Evolutionary conservation across 2,888 invertebrate species (phyloP), one percentile per base, ranked within the genome.

Genomic region (Melangyna quadrimaculata): DNA sequence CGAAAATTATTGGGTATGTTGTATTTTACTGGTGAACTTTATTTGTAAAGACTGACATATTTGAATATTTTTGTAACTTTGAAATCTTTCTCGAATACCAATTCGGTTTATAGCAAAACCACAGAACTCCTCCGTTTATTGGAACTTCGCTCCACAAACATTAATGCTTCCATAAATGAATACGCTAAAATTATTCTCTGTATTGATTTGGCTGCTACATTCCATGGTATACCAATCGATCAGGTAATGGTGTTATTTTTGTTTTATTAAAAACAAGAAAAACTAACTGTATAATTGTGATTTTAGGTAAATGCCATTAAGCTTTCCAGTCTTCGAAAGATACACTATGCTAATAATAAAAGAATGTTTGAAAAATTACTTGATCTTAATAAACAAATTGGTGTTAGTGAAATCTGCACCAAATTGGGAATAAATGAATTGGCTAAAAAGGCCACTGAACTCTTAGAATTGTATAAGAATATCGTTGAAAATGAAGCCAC

Each of bases 311-410:
- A 92, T 32, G 94, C 94, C 1, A 88, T 94, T 0, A 94, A 94
- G 89, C 91, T 94, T 61, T 94, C 95, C 0, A 94, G 94, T 0
- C 88, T 95, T 5, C 94, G 94, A 61, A 93, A 93, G 59, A 90
- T 93, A 0, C 90, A 91, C 0, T 95, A 95, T 89, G 90, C 90
- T 12, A 95, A 94, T 79, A 92, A 92, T 75, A 93, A 93, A 73
- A 94, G 95, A 78, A 93, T 93, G 59, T 90, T 95, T 6, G 94
- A 94, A 89, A 95, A 95, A 88, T 90, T 95, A 0, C 91, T 95
- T 5, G 94, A 94, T 86, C 88, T 95, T 2, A 93, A 94, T 87
- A 94, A 93, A 59, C 91, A 91, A 40, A 88, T 94, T n/a, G 93
- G 93, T 0, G 92, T 94, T 0, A 90, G 93, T 10, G 92, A 94